Base-by-base conservation (phyloP, 2,797 vertebrate species). In the Dryobates pubescens region DNA sequence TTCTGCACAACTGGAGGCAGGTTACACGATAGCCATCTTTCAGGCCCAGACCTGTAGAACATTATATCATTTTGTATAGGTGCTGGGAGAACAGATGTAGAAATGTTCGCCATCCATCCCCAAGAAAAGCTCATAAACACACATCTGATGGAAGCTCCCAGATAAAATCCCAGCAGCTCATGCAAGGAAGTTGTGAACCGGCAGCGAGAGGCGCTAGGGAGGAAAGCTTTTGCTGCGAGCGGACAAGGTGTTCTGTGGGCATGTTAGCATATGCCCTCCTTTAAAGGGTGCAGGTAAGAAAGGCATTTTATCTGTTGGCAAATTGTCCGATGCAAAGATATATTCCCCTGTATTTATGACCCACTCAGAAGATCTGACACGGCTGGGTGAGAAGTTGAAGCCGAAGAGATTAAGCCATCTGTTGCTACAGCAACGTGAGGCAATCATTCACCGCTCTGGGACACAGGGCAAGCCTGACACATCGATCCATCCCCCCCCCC, bases 351-450 rank as follows among this genome's bases (percentile, higher is more conserved):
- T 88, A 89, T 92, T 95, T 94, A 88, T 38, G 74, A 79, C 65
- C 83, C 26, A 8, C 62, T 86, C 32, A 76, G 53, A 88, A 91
- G 73, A 76, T 71, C 58, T 88, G 72, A 86, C 64, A 59, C 43
- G 74, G 53, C 54, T 88, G 59, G 69, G 69, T 45, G 77, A 91
- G 75, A 91, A 92, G 17, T 73, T 86, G 58, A 80, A 86, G 29
- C 18, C 82, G 54, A 67, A 58, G 12, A 64, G 36, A 84, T 82
- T 86, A 92, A 91, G 71, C 34, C 64, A 71, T 81, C 69, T 19
- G 72, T 94, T 95, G 67, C 90, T 73, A 88, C 79, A 92, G 82
- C 67, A 82, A 72, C 85, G 56, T 8, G 57, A 89, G 82, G 68
- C 64, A 88, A 76, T 89, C 93, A 91, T 67, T 92, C 82, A 88